Percentiles rank a stretch among this genome's conserved stretches.
Evolutionary conservation across 2,888 invertebrate genomes (phyloP).

Genomic region (Lycophotia porphyrea): DNA sequence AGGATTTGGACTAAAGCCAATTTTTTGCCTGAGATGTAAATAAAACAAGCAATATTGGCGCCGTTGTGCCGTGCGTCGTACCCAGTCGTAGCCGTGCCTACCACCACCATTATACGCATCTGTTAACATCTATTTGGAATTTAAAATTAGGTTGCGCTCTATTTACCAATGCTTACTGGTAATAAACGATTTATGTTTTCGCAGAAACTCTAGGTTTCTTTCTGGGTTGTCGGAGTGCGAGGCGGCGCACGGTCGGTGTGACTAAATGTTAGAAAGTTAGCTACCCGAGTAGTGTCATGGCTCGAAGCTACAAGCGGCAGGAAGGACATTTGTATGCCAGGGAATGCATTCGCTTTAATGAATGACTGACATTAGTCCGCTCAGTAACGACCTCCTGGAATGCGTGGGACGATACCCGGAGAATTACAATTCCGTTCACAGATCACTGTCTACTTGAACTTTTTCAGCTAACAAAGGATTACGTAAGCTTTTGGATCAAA

Average conservation of each 20-base stretch:
- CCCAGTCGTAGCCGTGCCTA: slow-evolving; percentile 44
- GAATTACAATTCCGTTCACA: slow-evolving; percentile 74
- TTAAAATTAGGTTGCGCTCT: slow-evolving; percentile 68
- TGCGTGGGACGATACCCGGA: slow-evolving; percentile 73
- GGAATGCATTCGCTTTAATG: slow-evolving; percentile 82
- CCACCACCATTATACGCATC: slow-evolving; percentile 65
- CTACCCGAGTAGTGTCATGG: slow-evolving; percentile 55
- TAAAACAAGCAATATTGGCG: slow-evolving; percentile 82
- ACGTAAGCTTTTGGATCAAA: slow-evolving; percentile 57
- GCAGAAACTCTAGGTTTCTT: slow-evolving; percentile 47
- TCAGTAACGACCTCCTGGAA: slow-evolving; percentile 76
- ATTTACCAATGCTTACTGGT: slow-evolving; percentile 57
- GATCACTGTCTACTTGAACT: slow-evolving; percentile 66
- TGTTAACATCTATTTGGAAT: slow-evolving; percentile 75
- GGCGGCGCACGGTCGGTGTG: slow-evolving; percentile 48
- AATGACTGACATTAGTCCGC: slow-evolving; percentile 79
- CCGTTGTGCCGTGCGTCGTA: slow-evolving; percentile 67
- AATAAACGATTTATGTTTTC: slow-evolving; percentile 57
- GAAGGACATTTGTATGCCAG: slow-evolving; percentile 82
- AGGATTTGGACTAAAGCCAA: slow-evolving; percentile 83
- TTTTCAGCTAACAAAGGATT: slow-evolving; percentile 67
- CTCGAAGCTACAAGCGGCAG: slow-evolving; percentile 67
- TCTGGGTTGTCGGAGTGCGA: slow-evolving; percentile 34
- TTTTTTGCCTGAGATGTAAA: slow-evolving; percentile 84
- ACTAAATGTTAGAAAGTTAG: slow-evolving; percentile 77